Percentiles rank a stretch among this genome's conserved stretches.
Conservation (phyloP, 1,140 invertebrate genomes). For the Caenorhabditis latens region DNA sequence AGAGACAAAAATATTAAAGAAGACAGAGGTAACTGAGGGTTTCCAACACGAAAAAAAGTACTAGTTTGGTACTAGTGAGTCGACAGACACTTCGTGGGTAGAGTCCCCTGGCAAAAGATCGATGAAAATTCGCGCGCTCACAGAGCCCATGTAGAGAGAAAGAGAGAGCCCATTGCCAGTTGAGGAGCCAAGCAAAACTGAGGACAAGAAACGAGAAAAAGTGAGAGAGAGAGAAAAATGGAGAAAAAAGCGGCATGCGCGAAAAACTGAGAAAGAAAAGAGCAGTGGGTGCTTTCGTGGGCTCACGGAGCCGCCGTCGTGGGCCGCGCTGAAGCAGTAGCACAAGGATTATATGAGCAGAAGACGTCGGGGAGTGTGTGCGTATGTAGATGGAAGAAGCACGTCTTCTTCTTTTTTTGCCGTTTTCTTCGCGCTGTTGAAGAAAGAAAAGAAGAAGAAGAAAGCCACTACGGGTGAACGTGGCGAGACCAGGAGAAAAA, state of each 20-base stretch:
- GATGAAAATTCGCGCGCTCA: constrained; percentile 49
- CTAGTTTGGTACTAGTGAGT: constrained; percentile 29
- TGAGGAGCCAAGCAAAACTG: constrained; percentile 5
- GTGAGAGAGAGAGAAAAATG: too few relatives aligned
- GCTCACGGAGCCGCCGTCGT: constrained; percentile 31
- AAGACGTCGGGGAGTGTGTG: constrained; percentile 46
- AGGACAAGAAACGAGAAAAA: constrained; percentile 36
- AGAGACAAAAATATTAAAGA: background rate
- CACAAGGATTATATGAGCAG: constrained; percentile 56
- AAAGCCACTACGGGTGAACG: constrained; percentile 30
- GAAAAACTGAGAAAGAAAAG: constrained; percentile 47
- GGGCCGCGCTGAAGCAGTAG: constrained; percentile 16
- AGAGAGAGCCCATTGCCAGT: constrained; percentile 28
- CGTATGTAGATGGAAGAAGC: constrained; percentile 32
- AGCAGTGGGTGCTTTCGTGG: constrained; percentile 41
- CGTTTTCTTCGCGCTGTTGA: constrained; percentile 27
- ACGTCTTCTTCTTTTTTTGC: constrained; percentile 29
- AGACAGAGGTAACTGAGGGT: background rate
- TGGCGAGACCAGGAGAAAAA: constrained; percentile 13
- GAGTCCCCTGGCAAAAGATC: constrained; percentile 30
- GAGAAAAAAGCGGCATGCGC: background rate
- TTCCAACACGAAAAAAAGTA: background rate
- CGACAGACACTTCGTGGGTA: constrained; percentile 1
- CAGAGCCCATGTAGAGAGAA: constrained; percentile 22
- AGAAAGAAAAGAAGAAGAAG: constrained; percentile 29